Evolutionary conservation across 2,113 vertebrate genomes (phyloP), one percentile per base, ranked within the genome.

Genomic region (Mus pahari): DNA sequence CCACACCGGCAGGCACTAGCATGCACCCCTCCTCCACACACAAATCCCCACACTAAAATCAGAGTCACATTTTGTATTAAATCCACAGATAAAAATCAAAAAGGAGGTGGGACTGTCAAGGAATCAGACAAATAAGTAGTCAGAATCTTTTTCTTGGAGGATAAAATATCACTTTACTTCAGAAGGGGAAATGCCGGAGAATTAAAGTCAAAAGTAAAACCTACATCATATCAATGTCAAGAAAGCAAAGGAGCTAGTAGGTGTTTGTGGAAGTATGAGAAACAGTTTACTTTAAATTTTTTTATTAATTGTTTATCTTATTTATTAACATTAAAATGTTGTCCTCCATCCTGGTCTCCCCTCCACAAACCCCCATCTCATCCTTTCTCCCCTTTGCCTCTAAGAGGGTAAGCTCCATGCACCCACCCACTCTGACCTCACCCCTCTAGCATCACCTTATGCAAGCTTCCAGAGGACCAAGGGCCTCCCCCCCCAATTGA

Each of bases 251-350:
- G 16, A 92, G 5, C 28, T n/a, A 12, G 42, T 66, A 7, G 36
- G 36, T 82, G 10, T 62, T 91, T 87, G 0, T 36, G 2, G 81
- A 24, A 7, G 84, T 73, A 24, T 70, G 62, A 88, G 79, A 26
- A 95, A 87, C 89, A 53, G 7, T 66, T 95, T 83, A 78, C 48
- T 84, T 96, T 92, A 94, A 83, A 75, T 36, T 84, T 90, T 55
- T 64, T 64, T 64, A 64, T 31, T 68, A 36, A 68, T 36, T 68
- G 31, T 31, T 36, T 68, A 36, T 68, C 66, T 68, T 36, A 36
- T 36, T 68, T 68, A 36, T 68, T 68, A 36, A 68, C 66, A 36
- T 68, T 68, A 5, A 68, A 16, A 68, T 68, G 31, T 36, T 68
- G 66, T 33, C 28, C 64, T 28, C 28, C 28, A 33, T 33, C 5